Base-by-base conservation (phyloP, 2,797 vertebrate genomes). In the Pantherophis vulpinus region DNA sequence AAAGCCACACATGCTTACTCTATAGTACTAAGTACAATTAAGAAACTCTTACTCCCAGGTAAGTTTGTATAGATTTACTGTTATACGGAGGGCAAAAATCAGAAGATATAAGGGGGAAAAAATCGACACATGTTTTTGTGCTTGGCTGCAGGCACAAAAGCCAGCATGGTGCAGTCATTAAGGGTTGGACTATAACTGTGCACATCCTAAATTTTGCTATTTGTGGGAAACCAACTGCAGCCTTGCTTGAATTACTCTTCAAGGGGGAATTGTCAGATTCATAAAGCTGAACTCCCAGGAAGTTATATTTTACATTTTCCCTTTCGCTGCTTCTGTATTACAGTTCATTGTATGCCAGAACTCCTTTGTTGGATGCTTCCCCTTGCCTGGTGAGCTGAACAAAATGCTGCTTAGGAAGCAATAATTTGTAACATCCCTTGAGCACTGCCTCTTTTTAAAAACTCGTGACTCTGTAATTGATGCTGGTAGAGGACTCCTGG, bases 291-390 rank as follows among this genome's bases (percentile, higher is more conserved):
- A 91, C 61, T 5, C 60, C n/a, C 55, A 93, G 88, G 61, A 90
- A 79, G 42, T 91, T 89, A 89, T 86, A 89, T 56, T 87, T 89
- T 93, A 61, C 58, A 86, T 61, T 91, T 86, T 59, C 86, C n/a
- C 70, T 61, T 47, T 58, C 47, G 20, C 32, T 56, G 66, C 32
- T 51, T 20, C 32, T 20, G n/a, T n/a, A 29, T 58, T 60, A 70
- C 14, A 47, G 56, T 61, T 86, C 79, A 79, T 55, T 3, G 32
- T 60, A 55, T 12, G 58, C 3, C 16, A 47, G 8, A 32, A 42
- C 55, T 60, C 87, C 70, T 91, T 91, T 70, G 54, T 86, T 2
- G 27, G 54, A 7, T 4, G 60, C 60, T 59, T 23, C 27, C 32
- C 42, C 58, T 90, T 55, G 18, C 58, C 54, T 79, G 47, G 56